phyloP scores from a whole-genome alignment of 2,113 vertebrate genomes.

The Coracopsis vasa region DNA sequence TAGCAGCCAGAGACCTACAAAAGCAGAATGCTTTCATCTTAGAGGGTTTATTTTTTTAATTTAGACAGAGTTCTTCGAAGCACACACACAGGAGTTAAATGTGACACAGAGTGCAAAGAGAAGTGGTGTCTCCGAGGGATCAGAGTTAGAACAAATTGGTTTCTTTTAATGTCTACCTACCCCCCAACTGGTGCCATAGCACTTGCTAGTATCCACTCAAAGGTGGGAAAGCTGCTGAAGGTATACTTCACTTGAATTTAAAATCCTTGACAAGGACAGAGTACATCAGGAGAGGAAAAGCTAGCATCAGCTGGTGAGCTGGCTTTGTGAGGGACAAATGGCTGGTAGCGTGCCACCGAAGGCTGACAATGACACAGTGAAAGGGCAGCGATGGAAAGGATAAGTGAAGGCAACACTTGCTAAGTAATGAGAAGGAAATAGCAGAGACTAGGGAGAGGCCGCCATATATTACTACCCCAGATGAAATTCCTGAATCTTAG shows the following conservation, averaged over 20 bases:
- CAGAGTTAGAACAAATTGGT: neutral
- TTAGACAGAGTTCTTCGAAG: neutral
- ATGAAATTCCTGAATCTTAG: neutral
- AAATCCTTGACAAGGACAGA: neutral
- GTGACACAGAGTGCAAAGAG: neutral
- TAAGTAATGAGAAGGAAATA: neutral
- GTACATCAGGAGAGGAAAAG: neutral
- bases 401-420: neutral
- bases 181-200: neutral
- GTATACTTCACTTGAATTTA: neutral
- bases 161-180: neutral
- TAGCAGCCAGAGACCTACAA: neutral
- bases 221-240: neutral
- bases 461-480: rapidly evolving
- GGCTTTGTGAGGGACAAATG: neutral
- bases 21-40: neutral
- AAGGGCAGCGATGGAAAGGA: neutral
- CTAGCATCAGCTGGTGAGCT: neutral
- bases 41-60: neutral
- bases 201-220: neutral
- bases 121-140: neutral
- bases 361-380: neutral
- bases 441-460: neutral
- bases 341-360: rapidly evolving
- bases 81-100: neutral